Conservation (phyloP, 2,113 vertebrate genomes). For the Glareola pratincola region DNA sequence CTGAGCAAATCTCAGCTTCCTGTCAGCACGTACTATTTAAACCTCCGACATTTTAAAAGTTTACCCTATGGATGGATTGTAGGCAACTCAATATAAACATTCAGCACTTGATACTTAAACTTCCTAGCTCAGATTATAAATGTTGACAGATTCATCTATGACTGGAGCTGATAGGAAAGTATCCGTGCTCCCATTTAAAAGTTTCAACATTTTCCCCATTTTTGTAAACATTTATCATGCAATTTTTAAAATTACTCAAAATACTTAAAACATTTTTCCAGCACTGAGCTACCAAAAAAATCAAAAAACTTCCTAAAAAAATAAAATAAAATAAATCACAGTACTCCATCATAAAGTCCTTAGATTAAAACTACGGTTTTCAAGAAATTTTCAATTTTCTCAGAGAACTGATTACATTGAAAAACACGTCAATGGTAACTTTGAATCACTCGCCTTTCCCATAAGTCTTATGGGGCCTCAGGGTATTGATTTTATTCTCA, state of each 20-base stretch:
- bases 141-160: constrained; percentile 45
- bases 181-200: not conserved
- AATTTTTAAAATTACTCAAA: not conserved
- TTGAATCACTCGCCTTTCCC: not conserved
- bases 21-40: not conserved
- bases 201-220: not conserved
- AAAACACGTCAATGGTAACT: not conserved
- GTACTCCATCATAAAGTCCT: not conserved
- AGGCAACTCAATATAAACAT: constrained; percentile 37
- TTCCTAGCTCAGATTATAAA: constrained; percentile 28
- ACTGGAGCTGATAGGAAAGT: not conserved
- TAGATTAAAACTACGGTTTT: not conserved
- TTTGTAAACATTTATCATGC: not conserved
- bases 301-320: not conserved
- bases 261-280: not conserved
- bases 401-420: not conserved
- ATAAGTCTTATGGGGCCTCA: not conserved
- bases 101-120: constrained; percentile 53
- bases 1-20: constrained; percentile 6
- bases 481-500: not conserved
- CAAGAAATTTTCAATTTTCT: not conserved
- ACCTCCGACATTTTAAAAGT: constrained; percentile 44
- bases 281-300: not conserved
- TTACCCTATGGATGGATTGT: constrained; percentile 35
- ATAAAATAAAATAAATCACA: not conserved